Evolutionary conservation across 2,888 invertebrate species (phyloP), one percentile per base, ranked within the genome.

Genomic region (Ophioninae sp.): DNA sequence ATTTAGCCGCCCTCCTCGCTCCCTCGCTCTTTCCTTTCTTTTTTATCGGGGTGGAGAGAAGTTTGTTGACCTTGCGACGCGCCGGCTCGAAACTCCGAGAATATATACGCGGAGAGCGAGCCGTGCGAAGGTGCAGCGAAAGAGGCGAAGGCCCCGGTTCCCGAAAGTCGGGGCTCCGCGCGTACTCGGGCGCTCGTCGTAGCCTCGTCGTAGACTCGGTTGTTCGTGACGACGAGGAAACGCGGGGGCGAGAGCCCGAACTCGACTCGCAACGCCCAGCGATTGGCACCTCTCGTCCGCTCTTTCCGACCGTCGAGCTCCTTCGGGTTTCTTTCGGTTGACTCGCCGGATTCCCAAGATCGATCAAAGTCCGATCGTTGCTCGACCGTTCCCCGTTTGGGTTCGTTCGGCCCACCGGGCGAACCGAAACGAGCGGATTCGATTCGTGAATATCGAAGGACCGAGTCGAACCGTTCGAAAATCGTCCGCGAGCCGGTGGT

Each of bases 51-150:
- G 73, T 79, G 59, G 81, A 82, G 79, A 83, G 80, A 87, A 87
- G 86, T 87, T 87, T 87, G 86, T 87, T 87, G 86, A 87, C 86
- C 86, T 87, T 87, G 86, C 85, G 85, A 78, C 86, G 86, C 84
- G 83, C 83, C 73, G 78, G 64, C 80, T 79, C 79, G 82, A 86
- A 87, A 87, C 84, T 84, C 85, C 86, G 85, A 81, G 85, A 86
- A 87, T 83, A 86, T 79, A 83, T 72, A 79, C 41, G 67, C 44
- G 68, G 64, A 50, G 10, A 44, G 30, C 64, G 50, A 23, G 44
- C 37, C 50, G 69, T n/a, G 59, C 10, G 79, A 73, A 75, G 81
- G 79, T 78, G 79, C 69, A 79, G 75, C 68, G 64, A 68, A 70
- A 70, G 81, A 81, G 79, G 79, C 68, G 77, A 85, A 80, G 79